These are phyloP conservation scores for Rugalucina vietnamica DNA, from an alignment of 2,888 invertebrate genomes.

Conservation along the genomic window DNA sequence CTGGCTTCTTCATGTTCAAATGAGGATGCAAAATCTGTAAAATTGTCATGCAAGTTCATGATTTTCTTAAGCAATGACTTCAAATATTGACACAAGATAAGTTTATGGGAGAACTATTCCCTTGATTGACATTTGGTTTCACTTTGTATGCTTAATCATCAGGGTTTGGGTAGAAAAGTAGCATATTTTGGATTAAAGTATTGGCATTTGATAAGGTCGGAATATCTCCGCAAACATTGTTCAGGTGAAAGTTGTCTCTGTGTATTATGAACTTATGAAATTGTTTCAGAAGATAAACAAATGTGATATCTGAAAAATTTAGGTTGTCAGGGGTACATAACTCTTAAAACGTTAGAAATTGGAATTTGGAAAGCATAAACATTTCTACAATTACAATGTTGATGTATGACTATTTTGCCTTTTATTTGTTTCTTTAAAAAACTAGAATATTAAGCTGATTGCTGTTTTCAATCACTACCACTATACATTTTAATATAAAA, in stretches of 20 bases:
- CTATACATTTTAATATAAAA: no score
- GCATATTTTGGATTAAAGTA: constrained; percentile 58
- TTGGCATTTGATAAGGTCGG: constrained; percentile 10
- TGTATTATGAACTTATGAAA: not conserved
- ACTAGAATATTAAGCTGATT: no score
- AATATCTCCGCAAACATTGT: constrained; percentile 2
- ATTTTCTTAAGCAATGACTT: not conserved
- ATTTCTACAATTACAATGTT: no score
- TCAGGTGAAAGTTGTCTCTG: constrained; percentile 5
- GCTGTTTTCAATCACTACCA: no score
- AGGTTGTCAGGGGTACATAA: no score
- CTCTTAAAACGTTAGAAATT: no score
- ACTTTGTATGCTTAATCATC: constrained; percentile 19
- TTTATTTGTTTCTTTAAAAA: no score
- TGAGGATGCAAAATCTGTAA: no score
- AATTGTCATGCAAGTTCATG: no score
- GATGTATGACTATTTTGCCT: no score
- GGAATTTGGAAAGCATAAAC: no score
- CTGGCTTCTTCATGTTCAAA: no score
- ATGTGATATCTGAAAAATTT: not conserved
- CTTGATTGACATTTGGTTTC: constrained; percentile 30
- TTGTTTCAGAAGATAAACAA: not conserved
- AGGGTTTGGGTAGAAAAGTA: constrained; percentile 27
- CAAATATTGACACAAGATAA: constrained; percentile 7
- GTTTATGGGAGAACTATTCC: not conserved